A percentile compares a stretch with the other conserved stretches of the same genome.
These are phyloP conservation scores for Lordiphosa collinella DNA, from an alignment of 1,140 invertebrate species.

Conservation along the genomic window DNA sequence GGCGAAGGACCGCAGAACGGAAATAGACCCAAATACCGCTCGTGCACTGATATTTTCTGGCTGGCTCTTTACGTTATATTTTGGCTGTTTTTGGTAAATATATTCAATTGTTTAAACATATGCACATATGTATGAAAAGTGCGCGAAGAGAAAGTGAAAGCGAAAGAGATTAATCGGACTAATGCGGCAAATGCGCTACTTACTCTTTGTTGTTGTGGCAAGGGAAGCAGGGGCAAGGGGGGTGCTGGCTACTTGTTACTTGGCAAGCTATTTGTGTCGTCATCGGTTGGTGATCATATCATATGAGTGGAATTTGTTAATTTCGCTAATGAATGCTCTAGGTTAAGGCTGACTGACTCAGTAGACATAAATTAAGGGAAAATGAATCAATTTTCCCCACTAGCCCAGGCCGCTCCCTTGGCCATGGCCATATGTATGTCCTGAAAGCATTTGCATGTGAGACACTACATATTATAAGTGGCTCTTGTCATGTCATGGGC, in stretches of 20 bases:
- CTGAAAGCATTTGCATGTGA: conserved; percentile 11
- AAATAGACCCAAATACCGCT: conserved; percentile 80
- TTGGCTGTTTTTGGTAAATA: conserved; percentile 92
- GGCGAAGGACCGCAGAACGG: conserved; percentile 53
- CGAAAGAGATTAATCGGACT: conserved; percentile 38
- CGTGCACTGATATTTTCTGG: conserved; percentile 93
- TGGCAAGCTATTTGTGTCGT: conserved; percentile 33
- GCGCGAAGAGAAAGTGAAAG: conserved; percentile 50
- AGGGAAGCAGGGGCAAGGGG: neutral
- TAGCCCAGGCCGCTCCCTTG: too few relatives aligned
- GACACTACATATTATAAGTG: too few relatives aligned
- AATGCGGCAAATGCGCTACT: conserved; percentile 9
- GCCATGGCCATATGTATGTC: conserved; percentile 9
- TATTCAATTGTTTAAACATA: neutral
- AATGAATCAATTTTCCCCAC: conserved; percentile 16
- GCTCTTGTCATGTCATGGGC: neutral
- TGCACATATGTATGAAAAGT: neutral
- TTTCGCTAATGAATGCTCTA: conserved; percentile 41
- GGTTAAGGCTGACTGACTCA: conserved; percentile 3
- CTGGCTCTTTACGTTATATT: conserved; percentile 90
- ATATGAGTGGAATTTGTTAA: conserved; percentile 52
- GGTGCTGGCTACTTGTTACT: conserved; percentile 19
- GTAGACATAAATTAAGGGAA: neutral
- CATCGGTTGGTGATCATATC: conserved; percentile 26
- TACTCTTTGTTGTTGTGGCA: neutral